A percentile compares a stretch with the other conserved stretches of the same genome.
phyloP scores from a whole-genome alignment of 2,797 vertebrate genomes.

The Tolypeutes matacus region DNA sequence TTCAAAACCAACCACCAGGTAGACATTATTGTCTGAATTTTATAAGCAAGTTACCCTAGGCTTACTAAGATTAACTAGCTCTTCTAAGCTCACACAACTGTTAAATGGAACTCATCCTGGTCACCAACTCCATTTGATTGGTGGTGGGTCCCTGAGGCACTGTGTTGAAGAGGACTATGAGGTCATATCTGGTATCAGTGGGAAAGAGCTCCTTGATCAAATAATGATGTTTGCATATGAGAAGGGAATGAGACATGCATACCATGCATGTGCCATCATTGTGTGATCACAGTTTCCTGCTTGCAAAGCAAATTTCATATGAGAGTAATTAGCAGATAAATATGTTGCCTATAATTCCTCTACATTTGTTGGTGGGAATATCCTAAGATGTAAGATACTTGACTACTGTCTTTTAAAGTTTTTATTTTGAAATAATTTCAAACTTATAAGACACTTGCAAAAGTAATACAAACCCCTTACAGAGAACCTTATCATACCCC shows the following conservation, averaged over 20 bases:
- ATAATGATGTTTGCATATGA: neutral
- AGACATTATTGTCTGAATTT: neutral
- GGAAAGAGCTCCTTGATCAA: neutral
- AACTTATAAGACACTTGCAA: too few species aligned
- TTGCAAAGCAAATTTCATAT: constrained; percentile 56
- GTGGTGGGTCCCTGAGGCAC: neutral
- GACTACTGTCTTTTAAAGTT: neutral
- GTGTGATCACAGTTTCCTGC: constrained; percentile 32
- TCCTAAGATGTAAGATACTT: constrained; percentile 52
- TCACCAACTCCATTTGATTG: neutral
- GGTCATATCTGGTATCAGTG: neutral
- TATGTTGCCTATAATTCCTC: constrained; percentile 42
- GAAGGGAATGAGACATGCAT: neutral
- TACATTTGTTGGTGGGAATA: constrained; percentile 19
- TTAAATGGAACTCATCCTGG: neutral
- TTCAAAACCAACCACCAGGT: neutral
- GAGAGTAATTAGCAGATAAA: constrained; percentile 66
- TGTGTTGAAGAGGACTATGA: neutral
- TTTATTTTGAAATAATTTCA: too few species aligned
- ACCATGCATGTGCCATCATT: neutral
- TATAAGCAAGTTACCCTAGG: constrained; percentile 26
- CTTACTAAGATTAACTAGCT: neutral
- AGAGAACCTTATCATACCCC: too few species aligned
- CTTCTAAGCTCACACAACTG: neutral
- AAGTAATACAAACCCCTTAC: too few species aligned